A percentile compares a stretch with the other conserved stretches of the same genome.
Evolutionary conservation across 1,140 invertebrate species (phyloP).

Genomic region (Drosophila azteca): DNA sequence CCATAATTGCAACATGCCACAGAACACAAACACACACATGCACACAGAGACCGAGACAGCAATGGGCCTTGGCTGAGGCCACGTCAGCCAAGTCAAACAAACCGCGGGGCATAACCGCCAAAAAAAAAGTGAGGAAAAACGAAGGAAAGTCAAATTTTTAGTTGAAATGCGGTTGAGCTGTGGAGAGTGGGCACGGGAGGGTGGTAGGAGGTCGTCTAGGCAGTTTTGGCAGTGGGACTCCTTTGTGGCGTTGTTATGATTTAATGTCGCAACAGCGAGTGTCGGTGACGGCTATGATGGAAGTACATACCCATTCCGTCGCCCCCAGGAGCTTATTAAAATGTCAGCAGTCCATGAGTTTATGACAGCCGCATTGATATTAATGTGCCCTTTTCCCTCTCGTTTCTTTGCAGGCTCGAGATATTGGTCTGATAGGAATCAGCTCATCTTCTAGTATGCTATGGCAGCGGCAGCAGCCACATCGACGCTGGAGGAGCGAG

Average conservation of each 20-base stretch:
- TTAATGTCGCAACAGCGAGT: conserved; percentile 69
- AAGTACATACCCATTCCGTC: conserved; percentile 30
- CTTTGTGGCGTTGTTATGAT: conserved; percentile 69
- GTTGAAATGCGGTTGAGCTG: conserved; percentile 5
- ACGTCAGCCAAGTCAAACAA: conserved; percentile 72
- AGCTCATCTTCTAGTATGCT: conserved; percentile 56
- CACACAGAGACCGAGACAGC: not conserved
- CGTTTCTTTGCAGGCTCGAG: conserved; percentile 18
- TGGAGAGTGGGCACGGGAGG: not conserved
- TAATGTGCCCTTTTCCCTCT: conserved; percentile 16
- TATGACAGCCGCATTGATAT: conserved; percentile 75
- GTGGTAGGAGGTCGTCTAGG: not conserved
- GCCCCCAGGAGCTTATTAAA: conserved; percentile 56
- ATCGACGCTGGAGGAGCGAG: conserved; percentile 41
- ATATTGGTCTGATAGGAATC: not conserved
- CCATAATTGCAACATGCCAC: conserved; percentile 81
- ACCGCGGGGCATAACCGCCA: conserved; percentile 55
- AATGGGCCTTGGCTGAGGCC: not conserved
- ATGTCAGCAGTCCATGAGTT: conserved; percentile 71
- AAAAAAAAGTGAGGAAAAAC: conserved; percentile 26
- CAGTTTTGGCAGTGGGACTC: conserved; percentile 7
- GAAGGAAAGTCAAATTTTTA: conserved; percentile 31
- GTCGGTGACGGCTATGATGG: conserved; percentile 50
- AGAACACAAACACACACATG: conserved; percentile 27
- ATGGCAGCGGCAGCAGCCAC: conserved; percentile 58